These are phyloP conservation scores for Nematopogon swammerdamellus DNA, from an alignment of 2,888 invertebrate genomes.

Conservation along the genomic window DNA sequence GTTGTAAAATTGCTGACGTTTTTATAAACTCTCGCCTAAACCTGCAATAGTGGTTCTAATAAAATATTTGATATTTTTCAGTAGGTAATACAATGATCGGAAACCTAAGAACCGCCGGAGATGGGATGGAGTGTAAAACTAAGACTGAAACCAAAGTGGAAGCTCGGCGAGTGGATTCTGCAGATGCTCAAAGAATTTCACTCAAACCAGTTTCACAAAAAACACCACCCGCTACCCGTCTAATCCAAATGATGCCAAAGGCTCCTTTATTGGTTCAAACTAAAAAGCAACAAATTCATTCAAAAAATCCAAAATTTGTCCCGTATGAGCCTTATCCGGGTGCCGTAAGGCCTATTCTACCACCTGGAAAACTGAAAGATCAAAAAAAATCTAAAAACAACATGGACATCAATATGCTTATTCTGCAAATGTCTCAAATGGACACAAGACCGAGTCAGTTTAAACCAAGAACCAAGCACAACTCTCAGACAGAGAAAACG, in stretches of 20 bases:
- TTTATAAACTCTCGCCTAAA: too few relatives aligned
- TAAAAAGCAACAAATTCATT: constrained; percentile 44
- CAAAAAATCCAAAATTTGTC: constrained; percentile 77
- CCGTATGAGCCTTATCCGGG: constrained; percentile 88
- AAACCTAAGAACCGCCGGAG: constrained; percentile 65
- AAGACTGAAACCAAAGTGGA: constrained; percentile 20
- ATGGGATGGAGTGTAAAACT: constrained; percentile 68
- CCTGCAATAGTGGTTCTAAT: too few relatives aligned
- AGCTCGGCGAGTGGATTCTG: constrained; percentile 14
- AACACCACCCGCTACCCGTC: constrained; percentile 24
- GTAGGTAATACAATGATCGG: constrained; percentile 21
- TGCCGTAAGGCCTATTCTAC: constrained; percentile 75
- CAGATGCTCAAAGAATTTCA: constrained; percentile 15
- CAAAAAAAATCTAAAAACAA: constrained; percentile 52
- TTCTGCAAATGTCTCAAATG: constrained; percentile 68
- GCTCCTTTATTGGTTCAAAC: constrained; percentile 57
- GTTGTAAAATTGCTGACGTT: too few relatives aligned
- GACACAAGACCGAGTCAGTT: constrained; percentile 62
- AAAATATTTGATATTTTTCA: too few relatives aligned
- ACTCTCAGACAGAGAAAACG: constrained; percentile 30
- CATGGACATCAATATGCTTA: constrained; percentile 64
- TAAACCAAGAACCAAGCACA: constrained; percentile 41
- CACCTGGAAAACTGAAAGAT: constrained; percentile 38
- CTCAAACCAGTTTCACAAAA: constrained; percentile 12
- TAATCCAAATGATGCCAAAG: constrained; percentile 53